These are phyloP conservation scores for Pogonocherus hispidulus DNA, from an alignment of 2,888 invertebrate genomes.

Conservation along the genomic window DNA sequence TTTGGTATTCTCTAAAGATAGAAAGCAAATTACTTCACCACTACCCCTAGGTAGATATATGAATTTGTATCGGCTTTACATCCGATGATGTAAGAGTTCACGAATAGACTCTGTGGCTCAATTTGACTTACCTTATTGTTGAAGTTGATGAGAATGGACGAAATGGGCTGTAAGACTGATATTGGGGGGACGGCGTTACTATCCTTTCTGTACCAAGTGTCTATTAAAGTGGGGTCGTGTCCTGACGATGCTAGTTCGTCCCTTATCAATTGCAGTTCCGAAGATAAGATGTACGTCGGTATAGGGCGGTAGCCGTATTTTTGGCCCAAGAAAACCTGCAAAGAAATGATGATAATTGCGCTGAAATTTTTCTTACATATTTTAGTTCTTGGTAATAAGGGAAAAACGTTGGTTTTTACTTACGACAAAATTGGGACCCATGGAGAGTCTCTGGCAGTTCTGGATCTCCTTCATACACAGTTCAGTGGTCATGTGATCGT, in stretches of 20 bases:
- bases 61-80: too few relatives aligned
- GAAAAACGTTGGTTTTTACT: conserved; percentile 47
- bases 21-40: background rate
- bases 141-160: conserved; percentile 96
- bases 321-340: conserved; percentile 92
- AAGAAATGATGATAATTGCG: background rate
- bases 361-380: background rate
- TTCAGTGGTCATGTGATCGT: conserved; percentile 99
- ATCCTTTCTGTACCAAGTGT: conserved; percentile 97
- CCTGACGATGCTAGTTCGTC: conserved; percentile 88
- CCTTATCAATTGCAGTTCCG: conserved; percentile 88
- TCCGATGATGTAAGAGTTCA: too few relatives aligned
- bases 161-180: conserved; percentile 96
- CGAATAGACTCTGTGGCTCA: background rate
- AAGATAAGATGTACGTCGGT: conserved; percentile 93
- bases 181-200: conserved; percentile 96
- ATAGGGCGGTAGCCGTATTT: conserved; percentile 99
- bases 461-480: conserved; percentile 98
- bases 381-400: background rate
- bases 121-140: conserved; percentile 87
- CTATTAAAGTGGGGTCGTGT: conserved; percentile 85
- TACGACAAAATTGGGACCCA: conserved; percentile 98
- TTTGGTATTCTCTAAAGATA: conserved; percentile 86
- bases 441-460: conserved; percentile 96
- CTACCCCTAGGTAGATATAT: too few relatives aligned